A percentile compares a stretch with the other conserved stretches of the same genome.
These are phyloP conservation scores for Nothocercus julius DNA, from an alignment of 2,113 vertebrate species.

Conservation along the genomic window DNA sequence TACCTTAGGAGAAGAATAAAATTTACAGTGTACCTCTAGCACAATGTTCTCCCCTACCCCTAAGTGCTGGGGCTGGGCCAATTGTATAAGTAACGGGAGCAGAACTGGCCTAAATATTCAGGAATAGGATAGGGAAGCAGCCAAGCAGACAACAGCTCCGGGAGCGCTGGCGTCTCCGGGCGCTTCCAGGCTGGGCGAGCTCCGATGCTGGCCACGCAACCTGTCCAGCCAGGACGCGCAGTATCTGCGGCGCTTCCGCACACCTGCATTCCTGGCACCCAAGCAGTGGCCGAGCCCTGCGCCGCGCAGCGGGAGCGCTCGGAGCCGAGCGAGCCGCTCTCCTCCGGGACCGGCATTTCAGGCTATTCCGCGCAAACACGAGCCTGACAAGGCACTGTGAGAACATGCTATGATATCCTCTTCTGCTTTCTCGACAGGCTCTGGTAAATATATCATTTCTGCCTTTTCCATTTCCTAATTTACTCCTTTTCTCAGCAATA, in stretches of 20 bases:
- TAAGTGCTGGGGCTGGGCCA: conserved; percentile 20
- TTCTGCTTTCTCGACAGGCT: conserved; percentile 20
- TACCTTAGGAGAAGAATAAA: not conserved
- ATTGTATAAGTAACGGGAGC: conserved; percentile 2
- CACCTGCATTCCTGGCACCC: rapidly evolving
- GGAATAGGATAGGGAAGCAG: conserved; percentile 18
- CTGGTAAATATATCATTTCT: conserved; percentile 16
- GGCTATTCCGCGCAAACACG: conserved; percentile 1
- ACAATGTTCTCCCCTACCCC: not conserved
- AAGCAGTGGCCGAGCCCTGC: not conserved
- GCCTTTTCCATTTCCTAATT: conserved; percentile 44
- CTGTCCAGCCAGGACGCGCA: rapidly evolving
- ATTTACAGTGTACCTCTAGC: not conserved
- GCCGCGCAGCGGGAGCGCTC: not conserved
- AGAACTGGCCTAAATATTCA: not conserved
- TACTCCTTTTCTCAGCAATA: conserved; percentile 63
- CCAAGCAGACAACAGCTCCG: not conserved
- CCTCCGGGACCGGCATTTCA: not conserved
- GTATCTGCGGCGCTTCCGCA: not conserved
- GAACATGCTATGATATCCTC: conserved; percentile 21
- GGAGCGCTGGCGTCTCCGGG: not conserved
- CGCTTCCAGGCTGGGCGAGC: not conserved
- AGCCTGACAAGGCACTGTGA: not conserved
- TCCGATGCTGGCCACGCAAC: not conserved
- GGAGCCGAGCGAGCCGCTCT: not conserved